These are phyloP conservation scores for Genyomyrus donnyi DNA, from an alignment of 2,113 vertebrate species.

Conservation along the genomic window DNA sequence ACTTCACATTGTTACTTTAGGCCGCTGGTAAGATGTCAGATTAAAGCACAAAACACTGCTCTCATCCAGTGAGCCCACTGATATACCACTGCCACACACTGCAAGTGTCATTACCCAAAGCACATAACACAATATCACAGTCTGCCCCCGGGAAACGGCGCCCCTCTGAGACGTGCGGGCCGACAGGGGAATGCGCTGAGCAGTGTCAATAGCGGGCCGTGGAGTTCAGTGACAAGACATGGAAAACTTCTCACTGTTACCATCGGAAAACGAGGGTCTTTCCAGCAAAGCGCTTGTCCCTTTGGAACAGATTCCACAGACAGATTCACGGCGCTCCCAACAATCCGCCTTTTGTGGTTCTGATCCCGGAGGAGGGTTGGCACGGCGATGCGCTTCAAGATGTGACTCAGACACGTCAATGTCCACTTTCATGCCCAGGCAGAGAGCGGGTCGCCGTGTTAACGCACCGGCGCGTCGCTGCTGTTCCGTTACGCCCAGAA, in stretches of 20 bases:
- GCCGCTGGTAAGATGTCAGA: background rate
- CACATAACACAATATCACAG: slow-evolving; percentile 20
- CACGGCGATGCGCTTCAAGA: slow-evolving; percentile 40
- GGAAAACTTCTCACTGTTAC: slow-evolving; percentile 42
- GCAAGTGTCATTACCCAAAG: slow-evolving; percentile 18
- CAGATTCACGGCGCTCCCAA: slow-evolving; percentile 51
- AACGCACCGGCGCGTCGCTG: slow-evolving; percentile 56
- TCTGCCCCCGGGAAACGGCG: slow-evolving; percentile 29
- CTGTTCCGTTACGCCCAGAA: slow-evolving; percentile 6
- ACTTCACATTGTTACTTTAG: background rate
- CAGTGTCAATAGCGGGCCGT: slow-evolving; percentile 30
- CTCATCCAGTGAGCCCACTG: background rate
- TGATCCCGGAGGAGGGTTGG: slow-evolving; percentile 8
- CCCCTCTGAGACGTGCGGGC: slow-evolving; percentile 40
- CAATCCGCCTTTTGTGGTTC: slow-evolving; percentile 66
- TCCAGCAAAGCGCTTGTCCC: slow-evolving; percentile 36
- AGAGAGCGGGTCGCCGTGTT: slow-evolving; percentile 57
- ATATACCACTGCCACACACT: background rate
- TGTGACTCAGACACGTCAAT: slow-evolving; percentile 59
- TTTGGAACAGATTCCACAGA: slow-evolving; percentile 75
- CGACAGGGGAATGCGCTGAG: slow-evolving; percentile 36
- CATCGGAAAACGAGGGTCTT: background rate
- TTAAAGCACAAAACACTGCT: background rate
- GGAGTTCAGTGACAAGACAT: slow-evolving; percentile 31
- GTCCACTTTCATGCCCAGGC: slow-evolving; percentile 66